These are phyloP conservation scores for Fissipunctia ypsillon DNA, from an alignment of 2,888 invertebrate genomes.

Conservation along the genomic window DNA sequence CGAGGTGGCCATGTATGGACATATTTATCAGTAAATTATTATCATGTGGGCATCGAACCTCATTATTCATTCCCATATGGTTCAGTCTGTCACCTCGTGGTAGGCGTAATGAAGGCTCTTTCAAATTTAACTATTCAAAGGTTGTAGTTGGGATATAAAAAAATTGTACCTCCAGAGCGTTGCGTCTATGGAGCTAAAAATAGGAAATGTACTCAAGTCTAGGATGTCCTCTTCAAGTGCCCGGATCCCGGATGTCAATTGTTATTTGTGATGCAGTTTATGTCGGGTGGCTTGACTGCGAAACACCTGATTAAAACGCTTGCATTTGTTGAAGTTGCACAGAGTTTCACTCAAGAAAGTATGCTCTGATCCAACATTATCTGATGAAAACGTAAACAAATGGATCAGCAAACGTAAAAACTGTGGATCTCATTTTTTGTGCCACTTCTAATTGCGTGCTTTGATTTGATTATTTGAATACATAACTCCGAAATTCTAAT, in stretches of 20 bases:
- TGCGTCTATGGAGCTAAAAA: conserved; percentile 16
- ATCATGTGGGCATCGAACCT: conserved; percentile 71
- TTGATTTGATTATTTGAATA: no score
- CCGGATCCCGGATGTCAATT: conserved; percentile 37
- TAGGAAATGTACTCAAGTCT: conserved; percentile 31
- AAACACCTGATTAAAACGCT: conserved; percentile 7
- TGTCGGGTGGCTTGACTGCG: conserved; percentile 10
- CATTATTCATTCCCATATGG: conserved; percentile 68
- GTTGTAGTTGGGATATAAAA: conserved; percentile 41
- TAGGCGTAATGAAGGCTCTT: conserved; percentile 76
- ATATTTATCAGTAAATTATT: conserved; percentile 66
- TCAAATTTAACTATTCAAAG: conserved; percentile 58
- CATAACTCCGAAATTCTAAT: no score
- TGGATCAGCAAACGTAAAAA: no score
- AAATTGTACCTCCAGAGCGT: conserved; percentile 33
- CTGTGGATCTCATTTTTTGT: no score
- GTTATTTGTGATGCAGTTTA: conserved; percentile 39
- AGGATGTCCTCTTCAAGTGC: conserved; percentile 35
- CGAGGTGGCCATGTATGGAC: conserved; percentile 46
- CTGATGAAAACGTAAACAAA: no score
- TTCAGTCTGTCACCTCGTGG: conserved; percentile 68
- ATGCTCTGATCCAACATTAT: no score
- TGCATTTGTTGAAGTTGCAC: background rate
- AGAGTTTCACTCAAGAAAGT: no score
- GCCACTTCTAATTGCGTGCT: no score